Evolutionary conservation across 2,797 vertebrate species (phyloP).

Genomic region (Fratercula arctica): DNA sequence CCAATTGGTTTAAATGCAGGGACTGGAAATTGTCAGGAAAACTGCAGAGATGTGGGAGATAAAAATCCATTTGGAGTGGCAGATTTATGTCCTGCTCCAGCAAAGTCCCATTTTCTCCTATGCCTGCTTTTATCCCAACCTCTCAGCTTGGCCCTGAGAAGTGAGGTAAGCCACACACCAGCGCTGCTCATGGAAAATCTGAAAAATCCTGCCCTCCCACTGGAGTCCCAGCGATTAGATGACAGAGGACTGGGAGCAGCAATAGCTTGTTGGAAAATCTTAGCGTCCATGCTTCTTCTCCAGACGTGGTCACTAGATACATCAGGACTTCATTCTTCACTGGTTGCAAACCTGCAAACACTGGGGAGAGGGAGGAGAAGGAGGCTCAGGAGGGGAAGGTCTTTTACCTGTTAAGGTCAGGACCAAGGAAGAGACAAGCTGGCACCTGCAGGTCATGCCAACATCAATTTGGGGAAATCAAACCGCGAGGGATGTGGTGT

Average conservation of each 20-base stretch:
- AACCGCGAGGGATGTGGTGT: rapidly evolving
- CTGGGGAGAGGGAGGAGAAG: neutral
- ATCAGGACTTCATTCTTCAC: neutral
- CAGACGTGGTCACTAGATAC: neutral
- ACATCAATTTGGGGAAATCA: neutral
- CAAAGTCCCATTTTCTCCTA: neutral
- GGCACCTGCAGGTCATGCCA: neutral
- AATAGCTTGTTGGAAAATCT: neutral
- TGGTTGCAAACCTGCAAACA: neutral
- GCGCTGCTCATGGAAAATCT: neutral
- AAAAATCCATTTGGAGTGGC: neutral
- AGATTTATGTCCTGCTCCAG: neutral
- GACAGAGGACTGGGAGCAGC: rapidly evolving
- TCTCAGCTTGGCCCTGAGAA: neutral
- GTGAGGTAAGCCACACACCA: neutral
- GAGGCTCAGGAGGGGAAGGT: neutral
- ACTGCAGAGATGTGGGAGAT: neutral
- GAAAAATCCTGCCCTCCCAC: neutral
- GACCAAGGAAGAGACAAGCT: neutral
- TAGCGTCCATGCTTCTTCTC: neutral
- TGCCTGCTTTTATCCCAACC: neutral
- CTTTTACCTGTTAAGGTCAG: neutral
- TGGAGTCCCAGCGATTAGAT: neutral
- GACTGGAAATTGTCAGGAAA: constrained; percentile 27
- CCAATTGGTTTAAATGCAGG: neutral